phyloP scores from a whole-genome alignment of 1,140 invertebrate genomes.

The Anastatus disparis region DNA sequence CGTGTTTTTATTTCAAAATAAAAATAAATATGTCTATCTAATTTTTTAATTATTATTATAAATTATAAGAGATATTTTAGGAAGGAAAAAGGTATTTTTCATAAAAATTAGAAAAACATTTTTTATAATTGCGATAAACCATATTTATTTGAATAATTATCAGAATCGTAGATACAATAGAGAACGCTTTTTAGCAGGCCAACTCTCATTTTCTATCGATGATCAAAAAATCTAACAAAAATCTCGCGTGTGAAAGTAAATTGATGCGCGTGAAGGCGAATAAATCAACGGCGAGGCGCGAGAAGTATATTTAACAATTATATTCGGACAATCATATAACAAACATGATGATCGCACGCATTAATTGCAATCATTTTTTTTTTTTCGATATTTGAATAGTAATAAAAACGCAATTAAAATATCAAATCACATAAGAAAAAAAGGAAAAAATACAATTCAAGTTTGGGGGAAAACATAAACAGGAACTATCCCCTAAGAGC shows the following conservation, averaged over 20 bases:
- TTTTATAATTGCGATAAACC: constrained; percentile 34
- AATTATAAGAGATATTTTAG: background rate
- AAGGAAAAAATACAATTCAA: background rate
- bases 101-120: constrained; percentile 7
- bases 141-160: constrained; percentile 60
- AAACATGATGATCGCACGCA: constrained; percentile 40
- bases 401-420: constrained; percentile 28
- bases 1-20: no score
- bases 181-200: constrained; percentile 56
- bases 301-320: constrained; percentile 27
- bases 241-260: constrained; percentile 23
- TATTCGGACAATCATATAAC: constrained; percentile 17
- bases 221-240: constrained; percentile 35
- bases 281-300: constrained; percentile 24
- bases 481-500: constrained; percentile 16
- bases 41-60: background rate
- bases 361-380: constrained; percentile 37
- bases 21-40: no score
- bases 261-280: constrained; percentile 14
- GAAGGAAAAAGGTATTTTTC: background rate
- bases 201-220: constrained; percentile 44
- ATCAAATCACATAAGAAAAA: constrained; percentile 22
- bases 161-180: constrained; percentile 59
- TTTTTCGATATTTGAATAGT: constrained; percentile 6
- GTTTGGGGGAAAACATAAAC: background rate